Base-by-base conservation (phyloP, 2,888 invertebrate genomes). In the Eulithis testata region DNA sequence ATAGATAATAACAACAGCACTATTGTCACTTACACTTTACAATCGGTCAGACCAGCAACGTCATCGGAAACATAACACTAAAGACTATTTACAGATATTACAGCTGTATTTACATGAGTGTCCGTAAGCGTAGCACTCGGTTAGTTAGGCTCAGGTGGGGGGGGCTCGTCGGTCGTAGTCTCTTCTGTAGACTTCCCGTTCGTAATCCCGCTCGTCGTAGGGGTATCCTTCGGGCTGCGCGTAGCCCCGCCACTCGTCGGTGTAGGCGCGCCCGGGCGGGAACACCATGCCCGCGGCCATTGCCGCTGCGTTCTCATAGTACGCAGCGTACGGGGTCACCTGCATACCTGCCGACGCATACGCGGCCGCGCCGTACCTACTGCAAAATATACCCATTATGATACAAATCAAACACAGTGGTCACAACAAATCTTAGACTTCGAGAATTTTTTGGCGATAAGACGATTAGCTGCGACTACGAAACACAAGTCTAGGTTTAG, bases 111-210 rank as follows among this genome's bases (percentile, higher is more conserved):
- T 91, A 91, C 91, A 91, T 49, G 64, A 61, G 52, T 65, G 60
- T 60, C 51, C 66, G 59, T 60, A 53, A 43, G 51, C 65, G 57
- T 60, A 53, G 47, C 60, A 65, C 60, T 65, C 59, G 37, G 1
- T 52, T 36, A n/a, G 54, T 45, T 55, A 73, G 45, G 59, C 47
- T 69, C 84, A 92, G 62, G 95, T 94, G 21, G 95, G 95, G 45
- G 95, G 95, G 66, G 95, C 95, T 72, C 95, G 93, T 68, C 95
- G 90, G 77, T 95, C 95, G 76, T 95, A 95, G 76, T 95, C 95
- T 68, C 95, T 87, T 65, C 95, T 77, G 85, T 95, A 90, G 74
- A 95, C 94, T 70, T 94, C 94, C 51, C 92, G 88, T 71, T 93
- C 93, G 66, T 91, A 93, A 62, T 93, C 94, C 74, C 94, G 92